Percentiles rank a stretch among this genome's conserved stretches.
Evolutionary conservation across 2,888 invertebrate species (phyloP).

Genomic region (Agriopis aurantiaria): DNA sequence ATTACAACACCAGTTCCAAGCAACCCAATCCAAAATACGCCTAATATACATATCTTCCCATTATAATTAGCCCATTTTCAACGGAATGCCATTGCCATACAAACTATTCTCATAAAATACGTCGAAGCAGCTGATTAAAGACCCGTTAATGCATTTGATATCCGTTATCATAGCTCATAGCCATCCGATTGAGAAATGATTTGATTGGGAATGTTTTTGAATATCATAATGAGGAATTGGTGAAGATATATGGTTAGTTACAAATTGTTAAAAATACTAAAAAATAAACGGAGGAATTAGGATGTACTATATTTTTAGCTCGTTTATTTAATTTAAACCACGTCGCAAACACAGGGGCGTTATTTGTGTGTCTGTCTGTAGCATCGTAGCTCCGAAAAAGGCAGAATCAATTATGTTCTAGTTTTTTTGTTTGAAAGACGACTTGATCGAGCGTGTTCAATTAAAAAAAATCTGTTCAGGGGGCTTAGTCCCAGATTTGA

Average conservation of each 20-base stretch:
- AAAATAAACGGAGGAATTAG: no score
- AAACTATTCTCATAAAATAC: conserved; percentile 41
- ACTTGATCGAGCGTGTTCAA: no score
- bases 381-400: no score
- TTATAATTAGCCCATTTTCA: conserved; percentile 46
- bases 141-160: conserved; percentile 43
- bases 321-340: no score
- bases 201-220: conserved; percentile 22
- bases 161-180: conserved; percentile 38
- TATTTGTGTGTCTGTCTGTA: no score
- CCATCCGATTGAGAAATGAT: conserved; percentile 30
- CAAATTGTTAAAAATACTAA: no score
- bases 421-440: no score
- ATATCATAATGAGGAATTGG: conserved; percentile 19
- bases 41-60: conserved; percentile 36
- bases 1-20: background rate
- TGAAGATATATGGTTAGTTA: background rate
- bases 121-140: conserved; percentile 42
- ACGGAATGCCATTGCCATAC: conserved; percentile 42
- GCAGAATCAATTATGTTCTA: no score
- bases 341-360: no score
- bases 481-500: no score
- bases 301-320: no score
- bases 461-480: no score
- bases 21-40: background rate